Evolutionary conservation across 2,888 invertebrate species (phyloP).

Genomic region (Dysmachus trigonus): DNA sequence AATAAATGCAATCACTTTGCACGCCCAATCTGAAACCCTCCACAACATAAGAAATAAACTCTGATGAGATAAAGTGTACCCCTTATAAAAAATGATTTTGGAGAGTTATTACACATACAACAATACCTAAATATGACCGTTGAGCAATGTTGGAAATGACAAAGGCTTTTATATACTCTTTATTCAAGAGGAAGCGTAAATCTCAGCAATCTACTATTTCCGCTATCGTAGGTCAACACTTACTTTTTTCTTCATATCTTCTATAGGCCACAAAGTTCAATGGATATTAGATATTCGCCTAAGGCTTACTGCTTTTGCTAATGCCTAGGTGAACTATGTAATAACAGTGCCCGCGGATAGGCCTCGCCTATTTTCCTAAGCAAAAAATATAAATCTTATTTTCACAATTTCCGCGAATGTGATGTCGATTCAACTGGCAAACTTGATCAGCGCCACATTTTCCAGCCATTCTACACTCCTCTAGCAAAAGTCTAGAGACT

Average conservation of each 20-base stretch:
- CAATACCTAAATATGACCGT: background rate
- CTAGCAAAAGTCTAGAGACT: background rate
- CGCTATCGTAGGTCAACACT: background rate
- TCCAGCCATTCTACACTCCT: background rate
- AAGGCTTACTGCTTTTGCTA: background rate
- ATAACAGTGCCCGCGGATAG: background rate
- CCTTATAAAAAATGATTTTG: too few relatives aligned
- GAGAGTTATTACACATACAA: too few relatives aligned
- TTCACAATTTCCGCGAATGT: slow-evolving; percentile 7
- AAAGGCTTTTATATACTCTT: background rate
- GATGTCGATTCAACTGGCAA: background rate
- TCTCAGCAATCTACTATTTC: background rate
- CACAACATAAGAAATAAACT: too few relatives aligned
- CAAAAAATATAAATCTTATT: background rate
- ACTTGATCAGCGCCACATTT: background rate
- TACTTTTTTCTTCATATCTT: background rate
- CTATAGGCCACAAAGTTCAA: background rate
- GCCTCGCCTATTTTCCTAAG: background rate
- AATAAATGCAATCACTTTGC: too few relatives aligned
- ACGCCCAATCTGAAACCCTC: too few relatives aligned
- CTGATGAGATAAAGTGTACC: too few relatives aligned
- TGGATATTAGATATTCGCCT: background rate
- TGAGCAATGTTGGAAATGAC: background rate
- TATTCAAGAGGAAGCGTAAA: background rate
- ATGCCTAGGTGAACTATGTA: background rate